Evolutionary conservation across 2,113 vertebrate genomes (phyloP), one percentile per base, ranked within the genome.

Genomic region (Alligator mississippiensis): DNA sequence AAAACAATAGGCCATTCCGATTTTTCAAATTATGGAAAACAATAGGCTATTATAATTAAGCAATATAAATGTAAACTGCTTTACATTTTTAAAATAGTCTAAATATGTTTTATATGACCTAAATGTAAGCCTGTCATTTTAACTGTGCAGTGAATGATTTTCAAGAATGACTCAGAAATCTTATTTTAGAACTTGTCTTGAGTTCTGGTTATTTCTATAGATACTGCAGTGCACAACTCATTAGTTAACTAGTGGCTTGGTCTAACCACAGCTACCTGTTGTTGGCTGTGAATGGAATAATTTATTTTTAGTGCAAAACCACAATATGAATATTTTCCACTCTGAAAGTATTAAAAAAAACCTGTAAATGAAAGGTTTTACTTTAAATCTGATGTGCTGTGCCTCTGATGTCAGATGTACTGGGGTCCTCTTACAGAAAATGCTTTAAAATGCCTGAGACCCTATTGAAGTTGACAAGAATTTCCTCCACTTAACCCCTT

Each of bases 271-370:
- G 87, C 93, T 96, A 96, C 89, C 94, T 94, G 96, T 97, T 95
- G 83, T 93, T 95, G 90, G 78, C 90, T 95, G 92, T 95, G 93
- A 97, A 95, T 96, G 96, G 96, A 97, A 95, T 83, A 94, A 92
- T 81, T 95, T 89, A 94, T 93, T 84, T 96, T 90, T 96, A 92
- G 93, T 95, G 72, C 1, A 54, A 96, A 93, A 87, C 91, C 96
- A 94, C 94, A 88, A 92, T 96, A 95, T 90, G 93, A 96, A 90
- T 93, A 97, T 95, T 96, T 96, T 96, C 94, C 95, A 95, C 92
- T 92, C 84, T 2, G 59, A 90, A 94, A 95, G 76, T 82, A 95
- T 90, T 24, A 34, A 95, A 96, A 94, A 94, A 87, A 54, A 64
- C 63, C 94, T 96, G 91, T 94, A 96, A 95, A 89, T 58, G 87